phyloP scores from a whole-genome alignment of 2,888 invertebrate species.

The Beris chalybata region DNA sequence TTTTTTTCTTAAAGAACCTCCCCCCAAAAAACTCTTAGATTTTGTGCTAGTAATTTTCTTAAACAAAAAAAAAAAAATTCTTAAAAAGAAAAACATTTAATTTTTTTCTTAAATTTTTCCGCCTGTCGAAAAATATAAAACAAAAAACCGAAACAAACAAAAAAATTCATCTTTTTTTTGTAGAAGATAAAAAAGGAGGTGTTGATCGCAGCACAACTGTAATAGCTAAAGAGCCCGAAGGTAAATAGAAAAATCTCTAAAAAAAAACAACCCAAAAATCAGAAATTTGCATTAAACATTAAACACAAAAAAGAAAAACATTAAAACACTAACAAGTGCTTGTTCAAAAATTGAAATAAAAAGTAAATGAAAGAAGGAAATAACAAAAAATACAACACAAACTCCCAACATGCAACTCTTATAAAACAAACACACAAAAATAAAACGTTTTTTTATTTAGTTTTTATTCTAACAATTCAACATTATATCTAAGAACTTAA shows the following conservation, averaged over 20 bases:
- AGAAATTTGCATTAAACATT: constrained; percentile 8
- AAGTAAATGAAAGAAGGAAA: background rate
- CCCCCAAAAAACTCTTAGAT: no score
- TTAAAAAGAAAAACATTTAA: constrained; percentile 1
- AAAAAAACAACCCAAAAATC: no score
- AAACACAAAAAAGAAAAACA: constrained; percentile 19
- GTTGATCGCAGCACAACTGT: constrained; percentile 93
- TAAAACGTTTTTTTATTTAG: no score
- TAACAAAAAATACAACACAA: no score
- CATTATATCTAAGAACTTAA: no score
- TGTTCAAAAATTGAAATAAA: background rate
- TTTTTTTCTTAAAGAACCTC: no score
- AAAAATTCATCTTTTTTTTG: constrained; percentile 42
- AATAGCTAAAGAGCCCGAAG: constrained; percentile 90
- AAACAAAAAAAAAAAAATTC: background rate
- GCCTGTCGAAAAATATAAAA: constrained; percentile 24
- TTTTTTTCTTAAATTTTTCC: background rate
- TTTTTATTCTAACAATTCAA: no score
- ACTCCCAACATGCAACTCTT: no score
- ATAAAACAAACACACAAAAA: no score
- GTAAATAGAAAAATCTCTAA: constrained; percentile 51
- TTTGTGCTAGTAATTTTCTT: no score
- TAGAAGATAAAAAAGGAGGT: constrained; percentile 90
- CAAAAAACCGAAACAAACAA: constrained; percentile 28
- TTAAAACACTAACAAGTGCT: constrained; percentile 4